phyloP scores from a whole-genome alignment of 2,888 invertebrate species.

The Lasioglossum lativentre region DNA sequence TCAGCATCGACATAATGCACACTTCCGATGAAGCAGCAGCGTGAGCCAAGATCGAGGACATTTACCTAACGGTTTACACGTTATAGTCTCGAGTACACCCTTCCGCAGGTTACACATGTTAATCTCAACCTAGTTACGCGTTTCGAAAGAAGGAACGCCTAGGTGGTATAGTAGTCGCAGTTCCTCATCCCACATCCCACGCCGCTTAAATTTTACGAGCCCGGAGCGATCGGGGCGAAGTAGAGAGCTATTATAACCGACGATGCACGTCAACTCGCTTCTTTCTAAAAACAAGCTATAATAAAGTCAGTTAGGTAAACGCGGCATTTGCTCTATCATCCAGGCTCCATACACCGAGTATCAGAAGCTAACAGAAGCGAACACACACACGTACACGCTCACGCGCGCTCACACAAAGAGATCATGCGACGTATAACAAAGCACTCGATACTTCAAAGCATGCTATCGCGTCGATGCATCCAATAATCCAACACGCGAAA shows the following conservation, averaged over 20 bases:
- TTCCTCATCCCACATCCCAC: background rate
- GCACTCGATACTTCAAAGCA: background rate
- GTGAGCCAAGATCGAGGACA: background rate
- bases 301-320: background rate
- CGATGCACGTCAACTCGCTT: background rate
- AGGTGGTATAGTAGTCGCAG: background rate
- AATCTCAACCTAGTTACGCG: background rate
- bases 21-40: background rate
- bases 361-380: background rate
- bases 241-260: slow-evolving; percentile 11
- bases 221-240: background rate
- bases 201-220: background rate
- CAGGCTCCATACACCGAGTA: background rate
- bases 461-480: background rate
- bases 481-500: background rate
- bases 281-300: slow-evolving; percentile 10
- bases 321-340: background rate
- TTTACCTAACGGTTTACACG: background rate
- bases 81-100: background rate
- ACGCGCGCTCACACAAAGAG: slow-evolving; percentile 9
- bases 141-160: background rate
- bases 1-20: background rate
- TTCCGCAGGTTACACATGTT: background rate
- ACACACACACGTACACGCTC: background rate
- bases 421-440: background rate